Evolutionary conservation across 2,888 invertebrate genomes (phyloP).

Genomic region (Metalampra italica): DNA sequence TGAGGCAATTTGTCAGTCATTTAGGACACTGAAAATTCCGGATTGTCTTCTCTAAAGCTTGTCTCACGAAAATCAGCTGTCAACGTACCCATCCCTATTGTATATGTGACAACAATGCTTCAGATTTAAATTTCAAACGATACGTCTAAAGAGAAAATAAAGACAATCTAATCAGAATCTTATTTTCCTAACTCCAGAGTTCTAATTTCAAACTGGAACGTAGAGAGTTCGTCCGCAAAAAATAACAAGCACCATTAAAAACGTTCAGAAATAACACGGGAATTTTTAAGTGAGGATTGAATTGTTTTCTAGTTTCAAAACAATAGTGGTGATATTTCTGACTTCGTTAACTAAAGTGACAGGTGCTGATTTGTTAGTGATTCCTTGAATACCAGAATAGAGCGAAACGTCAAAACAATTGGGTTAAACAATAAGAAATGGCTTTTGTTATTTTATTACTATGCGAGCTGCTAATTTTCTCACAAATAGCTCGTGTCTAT

Average conservation of each 20-base stretch:
- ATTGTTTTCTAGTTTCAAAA: constrained; percentile 59
- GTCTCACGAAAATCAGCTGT: constrained; percentile 58
- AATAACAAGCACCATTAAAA: constrained; percentile 36
- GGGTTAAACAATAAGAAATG: constrained; percentile 41
- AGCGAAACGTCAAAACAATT: constrained; percentile 60
- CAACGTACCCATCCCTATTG: constrained; percentile 59
- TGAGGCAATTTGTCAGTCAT: constrained; percentile 62
- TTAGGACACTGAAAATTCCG: constrained; percentile 47
- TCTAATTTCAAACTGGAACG: constrained; percentile 7
- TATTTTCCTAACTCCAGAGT: constrained; percentile 15
- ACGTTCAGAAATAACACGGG: constrained; percentile 46
- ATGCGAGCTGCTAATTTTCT: constrained; percentile 42
- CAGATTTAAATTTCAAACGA: constrained; percentile 19
- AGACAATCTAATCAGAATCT: constrained; percentile 23
- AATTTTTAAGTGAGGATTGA: constrained; percentile 54
- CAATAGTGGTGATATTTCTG: constrained; percentile 58
- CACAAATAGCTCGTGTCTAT: constrained; percentile 46
- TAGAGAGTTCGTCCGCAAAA: constrained; percentile 35
- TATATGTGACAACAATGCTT: constrained; percentile 55
- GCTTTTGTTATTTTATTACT: constrained; percentile 42
- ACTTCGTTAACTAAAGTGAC: constrained; percentile 59
- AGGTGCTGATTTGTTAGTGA: constrained; percentile 68
- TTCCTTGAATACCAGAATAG: constrained; percentile 58
- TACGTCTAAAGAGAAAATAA: constrained; percentile 16
- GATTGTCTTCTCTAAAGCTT: constrained; percentile 44